These are phyloP conservation scores for Microctonus brassicae DNA, from an alignment of 2,888 invertebrate species.

Conservation along the genomic window DNA sequence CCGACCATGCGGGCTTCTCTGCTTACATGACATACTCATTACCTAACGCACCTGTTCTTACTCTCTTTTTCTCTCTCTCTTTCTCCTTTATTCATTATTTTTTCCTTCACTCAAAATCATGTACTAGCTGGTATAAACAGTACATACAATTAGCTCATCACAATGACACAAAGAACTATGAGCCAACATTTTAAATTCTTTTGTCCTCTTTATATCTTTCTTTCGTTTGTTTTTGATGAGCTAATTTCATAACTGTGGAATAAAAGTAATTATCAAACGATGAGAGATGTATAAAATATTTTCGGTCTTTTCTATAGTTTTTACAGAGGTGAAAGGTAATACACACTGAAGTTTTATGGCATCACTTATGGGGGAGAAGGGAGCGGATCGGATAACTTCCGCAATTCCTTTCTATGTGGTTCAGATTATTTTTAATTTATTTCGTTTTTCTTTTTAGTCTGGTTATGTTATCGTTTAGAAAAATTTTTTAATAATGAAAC, in stretches of 20 bases:
- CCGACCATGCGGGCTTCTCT: constrained; percentile 35
- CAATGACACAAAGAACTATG: neutral
- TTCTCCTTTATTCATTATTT: constrained; percentile 33
- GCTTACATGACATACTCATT: constrained; percentile 40
- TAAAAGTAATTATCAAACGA: neutral
- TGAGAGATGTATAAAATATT: neutral
- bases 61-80: constrained; percentile 35
- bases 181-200: neutral
- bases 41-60: constrained; percentile 57
- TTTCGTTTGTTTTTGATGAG: neutral
- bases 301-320: too few species aligned
- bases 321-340: constrained; percentile 18
- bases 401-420: neutral
- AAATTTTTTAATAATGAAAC: neutral
- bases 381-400: neutral
- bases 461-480: neutral
- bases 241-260: neutral
- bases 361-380: neutral
- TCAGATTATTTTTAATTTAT: neutral
- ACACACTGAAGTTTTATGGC: constrained; percentile 12
- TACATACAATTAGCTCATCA: constrained; percentile 19
- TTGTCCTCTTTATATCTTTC: constrained; percentile 30
- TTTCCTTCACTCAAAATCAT: too few species aligned
- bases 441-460: constrained; percentile 7
- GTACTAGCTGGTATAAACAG: too few species aligned